These are phyloP conservation scores for Ormyrus labotus DNA, from an alignment of 2,888 invertebrate genomes.

Conservation along the genomic window DNA sequence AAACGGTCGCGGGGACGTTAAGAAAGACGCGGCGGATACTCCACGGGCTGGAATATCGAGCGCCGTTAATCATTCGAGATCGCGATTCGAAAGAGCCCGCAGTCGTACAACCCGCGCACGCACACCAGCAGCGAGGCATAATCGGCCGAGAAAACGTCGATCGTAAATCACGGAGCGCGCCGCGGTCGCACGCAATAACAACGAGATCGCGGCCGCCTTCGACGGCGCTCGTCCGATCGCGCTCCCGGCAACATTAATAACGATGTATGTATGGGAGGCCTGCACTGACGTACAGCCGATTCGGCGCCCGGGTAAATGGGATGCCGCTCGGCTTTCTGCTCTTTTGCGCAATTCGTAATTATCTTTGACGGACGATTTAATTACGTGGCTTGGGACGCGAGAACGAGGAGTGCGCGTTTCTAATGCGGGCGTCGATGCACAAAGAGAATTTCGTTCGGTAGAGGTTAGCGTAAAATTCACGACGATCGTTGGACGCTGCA, in stretches of 20 bases:
- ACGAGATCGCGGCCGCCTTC: slow-evolving; percentile 14
- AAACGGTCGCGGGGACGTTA: slow-evolving; percentile 7
- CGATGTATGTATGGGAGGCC: slow-evolving; percentile 12
- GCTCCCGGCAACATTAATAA: slow-evolving; percentile 27
- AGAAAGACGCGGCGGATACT: slow-evolving; percentile 5
- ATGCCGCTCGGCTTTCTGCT: too few species aligned
- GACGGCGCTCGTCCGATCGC: background rate
- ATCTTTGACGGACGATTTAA: slow-evolving; percentile 41
- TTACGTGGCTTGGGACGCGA: background rate
- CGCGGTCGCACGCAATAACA: slow-evolving; percentile 29
- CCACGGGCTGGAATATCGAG: slow-evolving; percentile 12
- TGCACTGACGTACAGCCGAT: slow-evolving; percentile 22
- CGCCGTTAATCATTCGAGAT: slow-evolving; percentile 50
- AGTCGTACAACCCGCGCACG: slow-evolving; percentile 17
- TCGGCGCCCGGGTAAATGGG: too few species aligned
- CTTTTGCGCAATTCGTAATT: slow-evolving; percentile 1
- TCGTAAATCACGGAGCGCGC: slow-evolving; percentile 36
- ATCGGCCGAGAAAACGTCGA: slow-evolving; percentile 2
- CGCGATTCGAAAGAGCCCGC: slow-evolving; percentile 29
- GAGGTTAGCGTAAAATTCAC: too few species aligned
- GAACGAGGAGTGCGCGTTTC: background rate
- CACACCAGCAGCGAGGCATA: slow-evolving; percentile 24
- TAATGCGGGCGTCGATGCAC: too few species aligned
- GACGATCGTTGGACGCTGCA: too few species aligned
- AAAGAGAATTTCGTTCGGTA: too few species aligned